phyloP scores from a whole-genome alignment of 2,888 invertebrate species.

The Labia minor region DNA sequence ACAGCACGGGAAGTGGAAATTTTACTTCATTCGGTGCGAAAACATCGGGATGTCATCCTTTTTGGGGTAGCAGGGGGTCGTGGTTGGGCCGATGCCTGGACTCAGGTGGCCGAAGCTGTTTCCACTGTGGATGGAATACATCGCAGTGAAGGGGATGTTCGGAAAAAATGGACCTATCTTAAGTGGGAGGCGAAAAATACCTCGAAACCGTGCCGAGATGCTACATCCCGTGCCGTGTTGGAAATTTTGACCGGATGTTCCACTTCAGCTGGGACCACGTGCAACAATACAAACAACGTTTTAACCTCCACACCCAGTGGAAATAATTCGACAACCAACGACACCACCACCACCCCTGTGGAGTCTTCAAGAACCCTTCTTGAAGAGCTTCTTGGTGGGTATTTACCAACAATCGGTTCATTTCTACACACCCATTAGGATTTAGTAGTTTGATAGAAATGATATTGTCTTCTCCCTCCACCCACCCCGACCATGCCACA shows the following conservation, averaged over 20 bases:
- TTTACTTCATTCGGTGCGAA: slow-evolving; percentile 28
- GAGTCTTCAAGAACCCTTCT: background rate
- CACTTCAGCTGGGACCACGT: slow-evolving; percentile 14
- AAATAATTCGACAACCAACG: background rate
- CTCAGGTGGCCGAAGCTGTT: slow-evolving; percentile 30
- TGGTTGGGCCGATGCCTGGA: slow-evolving; percentile 31
- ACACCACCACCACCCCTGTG: background rate
- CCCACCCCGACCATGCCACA: too few species aligned
- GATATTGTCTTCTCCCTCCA: too few species aligned
- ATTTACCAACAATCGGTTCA: background rate
- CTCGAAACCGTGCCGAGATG: slow-evolving; percentile 30
- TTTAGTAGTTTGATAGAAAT: too few species aligned
- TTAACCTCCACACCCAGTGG: background rate
- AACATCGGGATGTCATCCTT: slow-evolving; percentile 29
- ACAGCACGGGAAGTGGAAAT: slow-evolving; percentile 30
- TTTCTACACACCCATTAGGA: too few species aligned
- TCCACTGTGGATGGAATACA: slow-evolving; percentile 29
- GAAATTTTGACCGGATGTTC: slow-evolving; percentile 29
- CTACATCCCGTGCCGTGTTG: slow-evolving; percentile 30
- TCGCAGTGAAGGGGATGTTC: slow-evolving; percentile 30
- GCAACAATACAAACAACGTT: background rate
- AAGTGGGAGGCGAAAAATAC: slow-evolving; percentile 32
- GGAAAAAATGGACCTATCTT: slow-evolving; percentile 32
- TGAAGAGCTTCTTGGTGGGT: slow-evolving; percentile 15
- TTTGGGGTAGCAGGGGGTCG: slow-evolving; percentile 31